Evolutionary conservation across 2,797 vertebrate genomes (phyloP).

Genomic region (Arremon brunneinucha): DNA sequence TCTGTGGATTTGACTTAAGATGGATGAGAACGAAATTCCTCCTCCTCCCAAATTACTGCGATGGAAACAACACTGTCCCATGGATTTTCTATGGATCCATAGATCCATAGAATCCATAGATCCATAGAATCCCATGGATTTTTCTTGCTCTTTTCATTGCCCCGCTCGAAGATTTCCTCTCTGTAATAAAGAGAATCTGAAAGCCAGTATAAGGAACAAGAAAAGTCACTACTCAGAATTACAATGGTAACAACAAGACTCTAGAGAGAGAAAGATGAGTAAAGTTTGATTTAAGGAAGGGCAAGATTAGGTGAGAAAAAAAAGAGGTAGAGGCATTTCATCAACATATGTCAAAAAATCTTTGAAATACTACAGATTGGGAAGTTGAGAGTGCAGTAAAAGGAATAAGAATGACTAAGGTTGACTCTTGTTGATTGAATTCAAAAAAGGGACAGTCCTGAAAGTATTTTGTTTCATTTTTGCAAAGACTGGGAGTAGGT

Average conservation of each 20-base stretch:
- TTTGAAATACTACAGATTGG: background rate
- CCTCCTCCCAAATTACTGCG: background rate
- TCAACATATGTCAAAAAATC: background rate
- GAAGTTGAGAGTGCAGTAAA: background rate
- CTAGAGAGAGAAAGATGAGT: background rate
- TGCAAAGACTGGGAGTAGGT: background rate
- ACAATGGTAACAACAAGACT: background rate
- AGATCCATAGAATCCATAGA: too few relatives aligned
- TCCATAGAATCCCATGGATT: background rate
- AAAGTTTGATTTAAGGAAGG: background rate
- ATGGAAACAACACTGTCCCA: background rate
- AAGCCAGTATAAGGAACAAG: background rate
- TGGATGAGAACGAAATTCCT: background rate
- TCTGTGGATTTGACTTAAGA: background rate
- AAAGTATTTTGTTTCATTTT: background rate
- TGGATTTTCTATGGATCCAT: background rate
- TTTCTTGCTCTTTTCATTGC: background rate
- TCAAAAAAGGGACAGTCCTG: background rate
- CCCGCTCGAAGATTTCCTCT: background rate
- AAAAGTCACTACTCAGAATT: background rate
- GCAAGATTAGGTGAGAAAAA: background rate
- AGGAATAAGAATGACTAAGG: background rate
- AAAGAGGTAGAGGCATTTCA: background rate
- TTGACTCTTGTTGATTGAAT: background rate
- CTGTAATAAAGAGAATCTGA: background rate